These are phyloP conservation scores for Trialeurodes vaporariorum DNA, from an alignment of 1,140 invertebrate species.

Conservation along the genomic window DNA sequence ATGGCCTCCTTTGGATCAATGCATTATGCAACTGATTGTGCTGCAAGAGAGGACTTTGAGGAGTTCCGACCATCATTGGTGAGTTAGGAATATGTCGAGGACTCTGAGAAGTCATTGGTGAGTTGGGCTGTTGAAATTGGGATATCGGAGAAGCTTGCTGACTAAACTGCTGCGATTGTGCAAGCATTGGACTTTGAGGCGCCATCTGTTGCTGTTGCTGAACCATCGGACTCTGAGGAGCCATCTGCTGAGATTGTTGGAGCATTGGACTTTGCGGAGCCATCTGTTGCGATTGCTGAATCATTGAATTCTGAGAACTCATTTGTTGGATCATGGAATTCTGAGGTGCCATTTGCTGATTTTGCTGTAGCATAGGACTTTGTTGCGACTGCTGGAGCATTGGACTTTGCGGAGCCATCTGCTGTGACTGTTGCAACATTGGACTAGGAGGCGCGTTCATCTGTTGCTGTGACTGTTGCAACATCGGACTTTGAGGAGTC, in stretches of 20 bases:
- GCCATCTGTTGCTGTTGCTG: constrained; percentile 18
- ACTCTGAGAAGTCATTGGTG: constrained; percentile 31
- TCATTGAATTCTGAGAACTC: constrained; percentile 32
- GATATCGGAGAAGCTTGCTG: constrained; percentile 2
- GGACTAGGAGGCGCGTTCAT: constrained; percentile 16
- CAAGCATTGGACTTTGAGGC: constrained; percentile 33
- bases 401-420: background rate
- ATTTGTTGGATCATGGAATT: constrained; percentile 40
- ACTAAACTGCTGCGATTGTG: constrained; percentile 25
- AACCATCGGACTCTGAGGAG: constrained; percentile 17
- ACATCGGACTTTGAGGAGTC: constrained; percentile 44
- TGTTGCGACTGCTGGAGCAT: background rate
- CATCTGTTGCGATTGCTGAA: constrained; percentile 37
- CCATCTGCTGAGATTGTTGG: constrained; percentile 16
- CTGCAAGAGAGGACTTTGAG: constrained; percentile 37
- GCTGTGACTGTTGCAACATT: constrained; percentile 14
- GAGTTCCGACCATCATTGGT: constrained; percentile 35
- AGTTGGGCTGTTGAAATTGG: constrained; percentile 32
- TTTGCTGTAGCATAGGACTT: constrained; percentile 21
- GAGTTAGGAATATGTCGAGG: constrained; percentile 37
- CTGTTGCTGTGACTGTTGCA: constrained; percentile 30
- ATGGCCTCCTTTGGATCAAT: constrained; percentile 34
- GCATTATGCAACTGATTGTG: constrained; percentile 34
- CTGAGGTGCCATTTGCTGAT: constrained; percentile 35
- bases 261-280: constrained; percentile 29